These are phyloP conservation scores for Etheostoma spectabile DNA, from an alignment of 2,113 vertebrate genomes.

Conservation along the genomic window DNA sequence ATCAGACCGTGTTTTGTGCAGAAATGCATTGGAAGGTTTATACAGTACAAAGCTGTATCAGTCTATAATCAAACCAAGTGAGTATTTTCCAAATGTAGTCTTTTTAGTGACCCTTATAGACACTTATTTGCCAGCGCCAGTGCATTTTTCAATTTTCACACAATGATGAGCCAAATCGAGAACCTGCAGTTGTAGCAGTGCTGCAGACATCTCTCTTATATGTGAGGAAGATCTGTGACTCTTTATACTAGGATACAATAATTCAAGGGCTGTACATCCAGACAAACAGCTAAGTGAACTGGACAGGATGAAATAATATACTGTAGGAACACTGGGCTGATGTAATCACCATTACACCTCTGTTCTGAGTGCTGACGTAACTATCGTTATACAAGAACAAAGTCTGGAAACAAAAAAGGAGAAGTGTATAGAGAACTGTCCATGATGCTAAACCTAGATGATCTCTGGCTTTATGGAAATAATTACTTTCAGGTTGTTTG, in stretches of 20 bases:
- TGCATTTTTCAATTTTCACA: neutral
- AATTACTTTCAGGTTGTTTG: neutral
- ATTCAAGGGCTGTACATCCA: neutral
- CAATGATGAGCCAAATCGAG: neutral
- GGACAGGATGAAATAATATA: conserved; percentile 19
- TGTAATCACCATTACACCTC: conserved; percentile 36
- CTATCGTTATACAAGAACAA: conserved; percentile 13
- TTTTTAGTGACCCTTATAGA: neutral
- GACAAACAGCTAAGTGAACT: neutral
- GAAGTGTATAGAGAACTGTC: neutral
- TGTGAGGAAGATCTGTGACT: neutral
- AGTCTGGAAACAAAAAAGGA: conserved; percentile 14
- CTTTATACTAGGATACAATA: neutral
- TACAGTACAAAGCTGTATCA: neutral
- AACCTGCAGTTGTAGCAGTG: neutral
- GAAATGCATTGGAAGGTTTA: neutral
- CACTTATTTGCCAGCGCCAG: no score
- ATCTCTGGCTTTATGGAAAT: neutral
- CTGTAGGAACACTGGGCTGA: neutral
- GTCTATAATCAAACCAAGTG: neutral
- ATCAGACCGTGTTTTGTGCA: neutral
- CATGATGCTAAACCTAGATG: neutral
- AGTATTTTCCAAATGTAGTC: neutral
- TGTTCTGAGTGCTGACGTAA: conserved; percentile 5
- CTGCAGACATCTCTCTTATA: neutral